Evolutionary conservation across 2,113 vertebrate genomes (phyloP).

Genomic region (Sebastes fasciatus): DNA sequence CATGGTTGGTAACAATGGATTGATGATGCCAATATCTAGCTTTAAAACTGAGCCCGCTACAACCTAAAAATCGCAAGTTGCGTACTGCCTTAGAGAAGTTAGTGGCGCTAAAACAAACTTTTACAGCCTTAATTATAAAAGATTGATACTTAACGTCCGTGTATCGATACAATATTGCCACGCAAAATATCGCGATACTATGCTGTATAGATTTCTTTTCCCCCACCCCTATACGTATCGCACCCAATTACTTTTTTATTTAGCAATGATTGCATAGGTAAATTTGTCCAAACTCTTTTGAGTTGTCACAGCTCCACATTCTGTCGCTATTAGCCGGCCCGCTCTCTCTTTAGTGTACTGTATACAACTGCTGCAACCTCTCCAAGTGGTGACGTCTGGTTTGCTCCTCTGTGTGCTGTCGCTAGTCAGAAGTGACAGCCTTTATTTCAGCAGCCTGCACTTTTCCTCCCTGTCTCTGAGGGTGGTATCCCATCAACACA

Average conservation of each 20-base stretch:
- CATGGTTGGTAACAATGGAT: too few species aligned
- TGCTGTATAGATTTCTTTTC: too few species aligned
- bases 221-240: background rate
- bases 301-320: constrained; percentile 16
- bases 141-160: too few species aligned
- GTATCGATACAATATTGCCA: too few species aligned
- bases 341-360: constrained; percentile 29
- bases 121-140: too few species aligned
- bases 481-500: constrained; percentile 80
- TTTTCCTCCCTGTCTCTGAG: constrained; percentile 76
- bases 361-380: constrained; percentile 49
- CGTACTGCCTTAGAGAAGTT: too few species aligned
- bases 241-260: constrained; percentile 20
- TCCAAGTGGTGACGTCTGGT: constrained; percentile 49
- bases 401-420: constrained; percentile 67
- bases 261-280: background rate
- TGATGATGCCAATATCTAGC: too few species aligned
- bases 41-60: too few species aligned
- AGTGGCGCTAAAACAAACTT: too few species aligned
- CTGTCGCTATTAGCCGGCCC: constrained; percentile 20
- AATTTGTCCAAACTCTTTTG: constrained; percentile 23
- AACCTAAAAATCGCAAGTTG: too few species aligned
- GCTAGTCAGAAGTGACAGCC: constrained; percentile 77
- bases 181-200: too few species aligned
- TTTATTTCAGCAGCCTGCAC: constrained; percentile 76